Conservation (phyloP, 2,113 vertebrate genomes). For the Hippocampus barbouri region DNA sequence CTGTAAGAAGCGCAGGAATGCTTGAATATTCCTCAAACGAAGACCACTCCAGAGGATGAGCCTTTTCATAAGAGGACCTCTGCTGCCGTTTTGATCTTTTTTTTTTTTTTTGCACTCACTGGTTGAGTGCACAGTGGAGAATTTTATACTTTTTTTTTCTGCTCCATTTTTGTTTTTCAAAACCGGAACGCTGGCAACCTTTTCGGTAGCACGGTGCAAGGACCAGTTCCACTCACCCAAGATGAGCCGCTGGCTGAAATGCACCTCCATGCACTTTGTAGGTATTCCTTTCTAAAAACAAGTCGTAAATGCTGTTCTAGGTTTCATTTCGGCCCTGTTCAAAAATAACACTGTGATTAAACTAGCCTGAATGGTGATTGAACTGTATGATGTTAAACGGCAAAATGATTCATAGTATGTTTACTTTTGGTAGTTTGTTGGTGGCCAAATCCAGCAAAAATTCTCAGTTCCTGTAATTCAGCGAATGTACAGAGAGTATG, state of each 20-base stretch:
- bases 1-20: slow-evolving; percentile 54
- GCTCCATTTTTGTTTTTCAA: slow-evolving; percentile 37
- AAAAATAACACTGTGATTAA: not conserved
- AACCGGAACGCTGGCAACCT: slow-evolving; percentile 63
- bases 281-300: slow-evolving; percentile 65
- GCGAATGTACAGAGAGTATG: not conserved
- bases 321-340: not conserved
- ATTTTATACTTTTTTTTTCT: slow-evolving; percentile 38
- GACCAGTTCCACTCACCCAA: slow-evolving; percentile 69
- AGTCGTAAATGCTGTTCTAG: not conserved
- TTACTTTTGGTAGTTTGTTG: not conserved
- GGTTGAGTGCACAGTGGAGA: slow-evolving; percentile 58
- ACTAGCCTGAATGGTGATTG: not conserved
- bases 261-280: slow-evolving; percentile 84
- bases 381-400: not conserved
- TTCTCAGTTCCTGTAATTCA: not conserved
- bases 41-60: slow-evolving; percentile 45
- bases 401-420: not conserved
- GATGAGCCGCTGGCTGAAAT: slow-evolving; percentile 90
- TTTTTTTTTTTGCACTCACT: slow-evolving; percentile 46
- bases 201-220: slow-evolving; percentile 67
- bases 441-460: not conserved
- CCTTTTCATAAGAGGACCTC: slow-evolving; percentile 41
- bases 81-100: slow-evolving; percentile 14
- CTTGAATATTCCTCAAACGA: slow-evolving; percentile 25